These are phyloP conservation scores for Cecidostiba fungosa DNA, from an alignment of 2,888 invertebrate genomes.

Conservation along the genomic window DNA sequence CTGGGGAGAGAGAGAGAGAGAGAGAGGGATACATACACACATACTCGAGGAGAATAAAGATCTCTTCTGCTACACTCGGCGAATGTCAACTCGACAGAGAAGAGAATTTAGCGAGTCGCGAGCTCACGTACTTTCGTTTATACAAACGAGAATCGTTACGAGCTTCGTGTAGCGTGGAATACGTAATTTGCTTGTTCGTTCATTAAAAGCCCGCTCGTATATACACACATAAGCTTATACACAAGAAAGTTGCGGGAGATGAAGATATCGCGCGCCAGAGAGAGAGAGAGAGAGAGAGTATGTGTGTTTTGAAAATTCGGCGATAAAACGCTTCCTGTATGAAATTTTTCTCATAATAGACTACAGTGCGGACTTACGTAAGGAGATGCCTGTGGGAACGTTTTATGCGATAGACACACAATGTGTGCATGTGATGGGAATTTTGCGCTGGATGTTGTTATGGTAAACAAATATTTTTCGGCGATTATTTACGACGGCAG, in stretches of 20 bases:
- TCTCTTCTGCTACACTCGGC: neutral
- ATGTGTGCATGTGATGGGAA: neutral
- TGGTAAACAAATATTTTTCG: constrained; percentile 2
- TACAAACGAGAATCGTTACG: constrained; percentile 26
- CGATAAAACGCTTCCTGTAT: neutral
- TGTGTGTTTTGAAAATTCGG: neutral
- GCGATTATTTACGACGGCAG: neutral
- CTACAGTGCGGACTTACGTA: neutral
- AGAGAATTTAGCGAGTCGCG: neutral
- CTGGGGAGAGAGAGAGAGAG: neutral
- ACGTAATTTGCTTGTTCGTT: constrained; percentile 2
- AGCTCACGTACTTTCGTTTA: constrained; percentile 21
- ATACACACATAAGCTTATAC: neutral
- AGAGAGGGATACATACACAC: neutral
- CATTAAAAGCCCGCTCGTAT: neutral
- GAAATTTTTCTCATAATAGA: neutral
- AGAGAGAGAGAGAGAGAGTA: too few species aligned
- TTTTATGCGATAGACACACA: neutral
- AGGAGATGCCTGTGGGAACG: neutral
- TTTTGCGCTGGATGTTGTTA: neutral
- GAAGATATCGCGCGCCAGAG: neutral
- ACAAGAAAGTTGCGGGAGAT: neutral
- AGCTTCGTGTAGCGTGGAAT: neutral
- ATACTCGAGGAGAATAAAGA: neutral
- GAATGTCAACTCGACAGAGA: constrained; percentile 20